Base-by-base conservation (phyloP, 2,113 vertebrate species). In the Ammospiza nelsoni region DNA sequence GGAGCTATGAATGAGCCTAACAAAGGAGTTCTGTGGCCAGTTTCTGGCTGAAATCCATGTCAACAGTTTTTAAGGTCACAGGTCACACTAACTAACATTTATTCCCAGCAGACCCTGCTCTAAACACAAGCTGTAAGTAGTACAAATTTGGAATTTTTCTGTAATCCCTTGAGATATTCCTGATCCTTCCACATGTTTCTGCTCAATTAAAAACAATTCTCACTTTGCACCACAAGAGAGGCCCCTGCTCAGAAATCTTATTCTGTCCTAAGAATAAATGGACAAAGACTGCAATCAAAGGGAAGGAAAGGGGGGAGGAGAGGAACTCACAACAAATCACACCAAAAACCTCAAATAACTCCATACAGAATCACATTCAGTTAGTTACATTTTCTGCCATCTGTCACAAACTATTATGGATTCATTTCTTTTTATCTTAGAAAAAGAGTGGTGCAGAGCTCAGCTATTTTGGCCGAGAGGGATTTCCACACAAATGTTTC, bases 11-110 rank as follows among this genome's bases (percentile, higher is more conserved):
- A 99, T 99, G 98, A 99, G 98, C 98, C 98, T 98, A 99, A 99
- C 99, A 99, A 99, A 99, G 99, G 99, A 98, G 98, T 99, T 99
- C 99, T 99, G 99, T 99, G 99, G 99, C 98, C 97, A 98, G 98
- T 98, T 99, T 98, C 98, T 99, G 99, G 99, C 99, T 98, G 97
- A 98, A 98, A 98, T 99, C 99, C 99, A 99, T 98, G 98, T 99
- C 99, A 99, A 99, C 99, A 99, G 99, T 99, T 99, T 98, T 98
- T 95, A 93, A 98, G 99, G 99, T 99, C 99, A 99, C 98, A 98
- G 99, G 99, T 99, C 99, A 99, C 98, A 98, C 99, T 99, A 99
- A 99, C 99, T 99, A 98, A 99, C 99, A 99, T 99, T 99, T 99
- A 99, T 99, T 99, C 99, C 98, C 99, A 99, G 99, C 98, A 99